Base-by-base conservation (phyloP, 2,797 vertebrate species). In the Heliangelus exortis region DNA sequence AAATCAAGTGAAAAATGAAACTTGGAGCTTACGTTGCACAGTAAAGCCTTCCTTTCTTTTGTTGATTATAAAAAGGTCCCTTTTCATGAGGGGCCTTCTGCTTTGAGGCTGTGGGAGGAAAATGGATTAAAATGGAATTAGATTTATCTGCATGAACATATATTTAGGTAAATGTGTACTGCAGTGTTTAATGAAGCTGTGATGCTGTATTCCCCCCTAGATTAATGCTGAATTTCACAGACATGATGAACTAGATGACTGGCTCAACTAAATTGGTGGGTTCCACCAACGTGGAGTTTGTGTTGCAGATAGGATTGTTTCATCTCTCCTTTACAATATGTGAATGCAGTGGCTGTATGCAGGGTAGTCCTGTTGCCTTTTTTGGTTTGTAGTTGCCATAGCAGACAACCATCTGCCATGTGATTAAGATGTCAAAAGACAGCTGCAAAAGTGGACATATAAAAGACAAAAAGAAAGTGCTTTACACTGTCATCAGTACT, bases 151-250 rank as follows among this genome's bases (percentile, higher is more conserved):
- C 21, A 22, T 84, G 78, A 90, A 84, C 58, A 65, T 13, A 28
- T 88, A 65, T 63, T 84, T 90, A 41, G 41, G 36, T 76, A 62
- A 87, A 65, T n/a, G 22, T 22, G 4, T 79, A 53, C 53, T 74
- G 47, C 36, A 34, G 36, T 19, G 19, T 79, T 89, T 89, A 93
- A 77, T 89, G 92, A 89, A 76, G 90, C 75, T 88, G 66, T 2
- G 18, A 1, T 58, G 43, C 76, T 88, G 29, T 20, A 33, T 92
- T 92, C 95, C 91, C 39, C 45, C 34, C 33, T 88, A 86, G 62
- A 91, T 91, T 90, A 81, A 86, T 86, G 93, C 69, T 73, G 80
- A 68, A 55, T 91, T 88, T 72, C 43, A 34, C 21, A 73, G 68
- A 45, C 68, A 41, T 2, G 69, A 68, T 29, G 29, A 65, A 34